Base-by-base conservation (phyloP, 37 sponge, comb jelly and placozoan species). In the Ephydatia muelleri region DNA sequence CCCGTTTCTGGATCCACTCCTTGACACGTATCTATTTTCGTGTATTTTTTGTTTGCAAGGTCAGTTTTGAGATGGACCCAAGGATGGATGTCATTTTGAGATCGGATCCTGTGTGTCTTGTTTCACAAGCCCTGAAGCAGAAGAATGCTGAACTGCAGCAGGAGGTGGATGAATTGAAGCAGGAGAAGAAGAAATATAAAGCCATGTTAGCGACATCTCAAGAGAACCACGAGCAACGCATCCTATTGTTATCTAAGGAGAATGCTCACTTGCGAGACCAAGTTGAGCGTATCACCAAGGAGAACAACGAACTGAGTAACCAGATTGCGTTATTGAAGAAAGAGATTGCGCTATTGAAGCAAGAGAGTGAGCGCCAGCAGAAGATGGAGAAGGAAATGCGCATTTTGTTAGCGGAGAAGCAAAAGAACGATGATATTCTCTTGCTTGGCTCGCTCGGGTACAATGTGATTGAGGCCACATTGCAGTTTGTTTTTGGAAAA, bases 41-140 rank as follows among this genome's bases (percentile, higher is more conserved):
- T 57, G 57, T 57, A 57, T 57, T 57, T 57, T 57, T 57, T 57
- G 57, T 57, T 57, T 57, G 57, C 57, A 57, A 57, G 57, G 57
- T 57, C 57, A 57, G 57, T 57, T 57, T 57, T 57, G 57, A 57
- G 57, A 57, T 57, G 57, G 57, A 57, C 57, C 57, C 57, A 57
- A 57, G 57, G 57, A 57, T 57, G 57, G 57, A 57, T 57, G 57
- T 57, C 57, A 57, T 57, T 57, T 57, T 57, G 57, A 57, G 57
- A 57, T 57, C 57, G 57, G 57, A 57, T 57, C 19, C 57, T 57
- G 19, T 57, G 57, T 57, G 57, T 57, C 57, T 57, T 57, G 57
- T 57, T 57, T 57, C 57, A 57, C 57, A 57, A 57, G 57, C 57
- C 57, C 57, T 57, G 57, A 57, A 57, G 57, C 57, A 14, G 57